Percentiles rank a stretch among this genome's conserved stretches.
Evolutionary conservation across 2,113 vertebrate species (phyloP).

Genomic region (Lutjanus erythropterus): DNA sequence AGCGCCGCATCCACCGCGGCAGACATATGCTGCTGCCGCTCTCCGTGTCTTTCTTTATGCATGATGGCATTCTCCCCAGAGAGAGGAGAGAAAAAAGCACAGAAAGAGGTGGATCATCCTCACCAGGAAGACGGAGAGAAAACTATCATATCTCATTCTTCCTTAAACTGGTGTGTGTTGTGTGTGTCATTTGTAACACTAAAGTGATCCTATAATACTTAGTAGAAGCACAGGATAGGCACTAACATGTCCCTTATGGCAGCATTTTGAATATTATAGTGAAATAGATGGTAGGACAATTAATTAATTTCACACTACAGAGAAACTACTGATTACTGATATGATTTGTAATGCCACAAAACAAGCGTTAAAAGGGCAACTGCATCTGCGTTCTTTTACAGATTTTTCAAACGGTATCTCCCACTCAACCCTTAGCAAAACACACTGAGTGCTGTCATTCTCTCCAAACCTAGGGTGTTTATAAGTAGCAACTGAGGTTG

Average conservation of each 20-base stretch:
- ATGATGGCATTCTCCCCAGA: slow-evolving; percentile 77
- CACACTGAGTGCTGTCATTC: no score
- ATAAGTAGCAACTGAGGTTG: no score
- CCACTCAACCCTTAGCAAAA: no score
- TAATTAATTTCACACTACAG: not conserved
- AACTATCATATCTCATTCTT: slow-evolving; percentile 38
- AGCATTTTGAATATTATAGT: not conserved
- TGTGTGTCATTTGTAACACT: slow-evolving; percentile 29
- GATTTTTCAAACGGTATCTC: no score
- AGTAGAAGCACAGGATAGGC: slow-evolving; percentile 3
- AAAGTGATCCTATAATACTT: slow-evolving; percentile 10
- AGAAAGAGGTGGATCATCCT: slow-evolving; percentile 59
- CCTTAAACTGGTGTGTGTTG: slow-evolving; percentile 28
- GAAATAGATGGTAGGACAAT: not conserved
- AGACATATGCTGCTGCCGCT: slow-evolving; percentile 79
- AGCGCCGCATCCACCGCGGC: slow-evolving; percentile 70
- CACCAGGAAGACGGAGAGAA: slow-evolving; percentile 53
- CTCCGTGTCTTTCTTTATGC: slow-evolving; percentile 67
- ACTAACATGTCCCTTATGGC: not conserved
- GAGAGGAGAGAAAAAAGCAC: slow-evolving; percentile 54
- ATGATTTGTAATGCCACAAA: not conserved
- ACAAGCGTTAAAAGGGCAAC: no score
- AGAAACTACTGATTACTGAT: not conserved
- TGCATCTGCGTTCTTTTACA: no score
- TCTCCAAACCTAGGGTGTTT: no score